phyloP scores from a whole-genome alignment of 2,888 invertebrate species.

The Neocrepidodera transversa region DNA sequence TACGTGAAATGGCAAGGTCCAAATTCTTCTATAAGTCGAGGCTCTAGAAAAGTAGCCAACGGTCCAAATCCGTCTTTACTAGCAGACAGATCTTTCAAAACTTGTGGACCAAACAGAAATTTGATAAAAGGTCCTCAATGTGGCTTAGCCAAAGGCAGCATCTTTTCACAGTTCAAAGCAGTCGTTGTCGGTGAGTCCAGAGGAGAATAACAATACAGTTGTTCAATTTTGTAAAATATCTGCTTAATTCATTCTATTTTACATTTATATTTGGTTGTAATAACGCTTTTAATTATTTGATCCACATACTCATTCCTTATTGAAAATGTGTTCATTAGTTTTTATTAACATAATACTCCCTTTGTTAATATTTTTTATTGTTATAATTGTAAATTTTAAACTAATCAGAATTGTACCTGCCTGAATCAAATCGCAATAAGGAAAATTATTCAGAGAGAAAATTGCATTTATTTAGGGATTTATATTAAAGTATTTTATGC shows the following conservation, averaged over 20 bases:
- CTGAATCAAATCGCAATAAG: no score
- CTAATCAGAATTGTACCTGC: no score
- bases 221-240: slow-evolving; percentile 48
- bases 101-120: slow-evolving; percentile 72
- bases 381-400: no score
- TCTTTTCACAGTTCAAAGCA: slow-evolving; percentile 72
- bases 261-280: no score
- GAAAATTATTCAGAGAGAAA: no score
- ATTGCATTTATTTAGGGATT: no score
- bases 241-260: background rate
- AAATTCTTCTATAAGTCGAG: slow-evolving; percentile 68
- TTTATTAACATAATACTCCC: no score
- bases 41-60: slow-evolving; percentile 61
- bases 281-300: no score
- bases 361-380: no score
- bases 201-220: slow-evolving; percentile 59
- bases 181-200: slow-evolving; percentile 62
- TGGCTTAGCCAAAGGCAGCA: slow-evolving; percentile 79
- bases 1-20: slow-evolving; percentile 87
- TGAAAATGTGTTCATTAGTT: background rate
- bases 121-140: slow-evolving; percentile 75
- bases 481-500: no score
- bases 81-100: slow-evolving; percentile 59
- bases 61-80: slow-evolving; percentile 63
- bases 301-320: background rate